phyloP scores from a whole-genome alignment of 2,797 vertebrate genomes.

The Eulemur coronatus region DNA sequence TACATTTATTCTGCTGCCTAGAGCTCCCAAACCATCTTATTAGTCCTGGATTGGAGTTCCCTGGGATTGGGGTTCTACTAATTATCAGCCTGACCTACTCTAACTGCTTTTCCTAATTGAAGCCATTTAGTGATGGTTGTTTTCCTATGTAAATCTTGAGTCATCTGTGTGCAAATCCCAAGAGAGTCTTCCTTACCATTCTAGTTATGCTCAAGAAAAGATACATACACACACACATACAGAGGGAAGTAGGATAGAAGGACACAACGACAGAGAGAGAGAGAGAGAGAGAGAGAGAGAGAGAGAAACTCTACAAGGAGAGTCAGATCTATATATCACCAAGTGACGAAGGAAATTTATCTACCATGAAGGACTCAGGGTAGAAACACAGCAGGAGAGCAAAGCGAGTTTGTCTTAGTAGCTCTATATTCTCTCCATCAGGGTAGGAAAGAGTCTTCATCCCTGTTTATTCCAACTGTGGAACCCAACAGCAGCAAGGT shows the following conservation, averaged over 20 bases:
- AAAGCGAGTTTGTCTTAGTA: background rate
- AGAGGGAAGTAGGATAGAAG: background rate
- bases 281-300: background rate
- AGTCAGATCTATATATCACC: background rate
- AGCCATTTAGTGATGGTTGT: background rate
- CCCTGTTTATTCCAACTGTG: background rate
- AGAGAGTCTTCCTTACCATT: background rate
- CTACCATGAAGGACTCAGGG: background rate
- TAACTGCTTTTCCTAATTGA: background rate
- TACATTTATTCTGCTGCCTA: background rate
- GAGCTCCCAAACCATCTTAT: background rate
- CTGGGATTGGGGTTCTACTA: background rate
- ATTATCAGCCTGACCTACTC: background rate
- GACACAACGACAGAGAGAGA: background rate
- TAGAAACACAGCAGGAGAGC: background rate
- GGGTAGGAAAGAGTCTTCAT: background rate
- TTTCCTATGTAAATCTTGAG: background rate
- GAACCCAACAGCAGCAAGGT: background rate
- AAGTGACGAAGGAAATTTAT: background rate
- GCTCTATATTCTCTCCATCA: background rate
- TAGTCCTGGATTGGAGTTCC: background rate
- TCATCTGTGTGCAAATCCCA: background rate
- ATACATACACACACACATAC: rapidly evolving
- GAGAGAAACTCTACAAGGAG: background rate
- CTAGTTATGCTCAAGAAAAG: background rate